Evolutionary conservation across 2,797 vertebrate species (phyloP), one percentile per base, ranked within the genome.

Genomic region (Crenichthys baileyi): DNA sequence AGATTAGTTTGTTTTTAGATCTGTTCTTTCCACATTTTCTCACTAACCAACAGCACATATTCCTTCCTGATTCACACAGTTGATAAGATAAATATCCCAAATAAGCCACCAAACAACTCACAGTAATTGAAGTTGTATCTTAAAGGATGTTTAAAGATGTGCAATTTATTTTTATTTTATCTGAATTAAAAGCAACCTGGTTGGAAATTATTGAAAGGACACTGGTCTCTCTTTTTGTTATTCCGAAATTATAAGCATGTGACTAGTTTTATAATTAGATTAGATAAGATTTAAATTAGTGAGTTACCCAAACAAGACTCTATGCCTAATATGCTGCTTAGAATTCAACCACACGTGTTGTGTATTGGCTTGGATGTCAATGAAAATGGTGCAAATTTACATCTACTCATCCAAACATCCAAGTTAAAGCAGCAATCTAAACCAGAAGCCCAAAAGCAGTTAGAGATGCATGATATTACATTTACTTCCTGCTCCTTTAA

Each of bases 401-500:
- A 46, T 46, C 50, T 24, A 12, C 26, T 51, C 48, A 55, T 53
- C 39, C 46, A 71, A 55, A 75, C 8, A 73, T 18, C 55, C 2
- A 72, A 41, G 7, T 55, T 20, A 41, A 18, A 41, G 56, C 15
- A 36, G 18, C 41, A 36, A 76, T 24, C 44, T 63, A 26, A 44
- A 20, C 18, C 55, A 12, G 0, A 51, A 7, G 5, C 70, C 46
- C 63, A 1, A 56, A 24, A 76, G 5, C n/a, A 39, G 36, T 78
- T 29, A 75, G 72, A 12, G 72, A 82, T 58, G 67, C 72, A 70
- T 39, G 60, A 76, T 65, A 41, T 24, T 70, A 77, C 77, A 85
- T 84, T 85, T 65, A 78, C 81, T 82, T 79, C 71, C 29, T 76
- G 76, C 76, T 78, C 74, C 75, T 85, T 82, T 87, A 7, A 46